Evolutionary conservation across 2,113 vertebrate species (phyloP).

Genomic region (Piprites chloris): DNA sequence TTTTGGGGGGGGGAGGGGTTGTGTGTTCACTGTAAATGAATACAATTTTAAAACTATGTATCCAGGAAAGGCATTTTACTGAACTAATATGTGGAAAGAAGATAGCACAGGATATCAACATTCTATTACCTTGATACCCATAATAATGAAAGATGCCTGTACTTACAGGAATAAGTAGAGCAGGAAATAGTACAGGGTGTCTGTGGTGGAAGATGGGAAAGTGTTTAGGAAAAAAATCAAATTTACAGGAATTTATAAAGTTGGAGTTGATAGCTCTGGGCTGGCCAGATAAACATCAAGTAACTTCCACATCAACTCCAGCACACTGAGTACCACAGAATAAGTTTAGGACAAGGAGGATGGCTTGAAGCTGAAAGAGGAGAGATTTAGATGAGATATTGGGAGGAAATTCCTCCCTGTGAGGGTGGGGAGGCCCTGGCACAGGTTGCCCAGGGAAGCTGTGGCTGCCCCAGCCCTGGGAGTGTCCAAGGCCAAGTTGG

Average conservation of each 20-base stretch:
- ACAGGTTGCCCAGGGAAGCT: background rate
- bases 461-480: background rate
- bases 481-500: background rate
- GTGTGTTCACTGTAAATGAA: background rate
- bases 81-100: background rate
- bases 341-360: background rate
- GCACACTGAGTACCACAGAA: background rate
- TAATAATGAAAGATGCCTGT: background rate
- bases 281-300: background rate
- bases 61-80: background rate
- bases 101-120: background rate
- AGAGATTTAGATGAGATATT: background rate
- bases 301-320: background rate
- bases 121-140: background rate
- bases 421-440: background rate
- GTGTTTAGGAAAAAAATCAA: background rate
- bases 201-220: background rate
- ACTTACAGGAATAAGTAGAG: background rate
- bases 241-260: background rate
- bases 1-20: background rate
- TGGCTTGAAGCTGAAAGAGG: background rate
- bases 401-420: accelerated
- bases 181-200: background rate
- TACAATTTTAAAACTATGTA: background rate
- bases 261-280: background rate